Percentiles rank a stretch among this genome's conserved stretches.
phyloP scores from a whole-genome alignment of 2,113 vertebrate species.

The Pardalotus punctatus region DNA sequence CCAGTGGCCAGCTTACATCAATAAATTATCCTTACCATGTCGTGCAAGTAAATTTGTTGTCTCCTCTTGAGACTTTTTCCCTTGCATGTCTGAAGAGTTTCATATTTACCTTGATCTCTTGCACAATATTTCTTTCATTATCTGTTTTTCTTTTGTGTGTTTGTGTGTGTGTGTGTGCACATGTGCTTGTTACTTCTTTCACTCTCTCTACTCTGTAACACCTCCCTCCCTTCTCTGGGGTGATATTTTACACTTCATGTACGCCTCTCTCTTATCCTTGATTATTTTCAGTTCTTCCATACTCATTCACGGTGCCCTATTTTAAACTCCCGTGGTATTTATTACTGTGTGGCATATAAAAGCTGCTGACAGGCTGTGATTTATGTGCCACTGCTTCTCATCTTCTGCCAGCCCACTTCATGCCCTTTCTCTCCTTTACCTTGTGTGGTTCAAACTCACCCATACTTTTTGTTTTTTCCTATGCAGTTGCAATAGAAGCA shows the following conservation, averaged over 20 bases:
- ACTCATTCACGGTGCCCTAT: not conserved
- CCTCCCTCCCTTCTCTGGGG: not conserved
- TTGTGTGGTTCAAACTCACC: not conserved
- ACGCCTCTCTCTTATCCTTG: not conserved
- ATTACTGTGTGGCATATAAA: not conserved
- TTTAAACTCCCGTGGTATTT: not conserved
- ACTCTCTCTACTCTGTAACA: not conserved
- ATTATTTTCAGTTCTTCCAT: not conserved
- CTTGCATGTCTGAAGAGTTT: not conserved
- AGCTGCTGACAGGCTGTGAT: not conserved
- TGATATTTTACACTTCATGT: not conserved
- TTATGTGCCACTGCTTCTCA: not conserved
- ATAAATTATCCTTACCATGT: constrained; percentile 18
- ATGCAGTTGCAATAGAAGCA: not conserved
- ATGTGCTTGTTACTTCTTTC: not conserved
- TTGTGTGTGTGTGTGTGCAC: not conserved
- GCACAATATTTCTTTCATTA: not conserved
- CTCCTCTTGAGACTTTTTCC: not conserved
- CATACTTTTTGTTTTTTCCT: accelerated
- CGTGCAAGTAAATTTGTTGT: not conserved
- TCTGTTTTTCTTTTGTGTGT: not conserved
- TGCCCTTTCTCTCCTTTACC: not conserved
- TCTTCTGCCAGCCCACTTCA: not conserved
- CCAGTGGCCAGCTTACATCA: not conserved
- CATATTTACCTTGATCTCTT: not conserved